Percentiles rank a stretch among this genome's conserved stretches.
phyloP scores from a whole-genome alignment of 2,888 invertebrate species.

The Leptopilina syphax region DNA sequence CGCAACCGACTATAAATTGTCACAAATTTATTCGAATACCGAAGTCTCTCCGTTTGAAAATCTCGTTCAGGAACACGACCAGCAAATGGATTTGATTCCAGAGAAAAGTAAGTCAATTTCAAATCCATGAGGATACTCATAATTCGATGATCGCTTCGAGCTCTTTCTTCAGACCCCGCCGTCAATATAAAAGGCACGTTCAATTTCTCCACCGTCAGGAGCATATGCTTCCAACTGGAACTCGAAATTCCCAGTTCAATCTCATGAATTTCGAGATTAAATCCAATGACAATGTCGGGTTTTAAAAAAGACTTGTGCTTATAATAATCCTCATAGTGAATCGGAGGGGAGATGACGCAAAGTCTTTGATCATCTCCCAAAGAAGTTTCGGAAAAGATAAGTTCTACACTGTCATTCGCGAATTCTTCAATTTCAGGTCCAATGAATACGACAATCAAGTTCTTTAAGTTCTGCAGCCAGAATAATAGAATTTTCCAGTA shows the following conservation, averaged over 20 bases:
- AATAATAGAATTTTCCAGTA: constrained; percentile 72
- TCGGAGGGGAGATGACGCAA: constrained; percentile 53
- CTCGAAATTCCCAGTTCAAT: constrained; percentile 59
- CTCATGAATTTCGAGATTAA: constrained; percentile 68
- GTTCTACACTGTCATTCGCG: constrained; percentile 43
- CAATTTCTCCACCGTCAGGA: constrained; percentile 59
- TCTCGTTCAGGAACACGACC: constrained; percentile 68
- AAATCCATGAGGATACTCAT: constrained; percentile 58
- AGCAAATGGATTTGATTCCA: constrained; percentile 64
- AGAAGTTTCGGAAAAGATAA: constrained; percentile 61
- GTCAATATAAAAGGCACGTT: constrained; percentile 67
- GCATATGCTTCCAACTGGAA: constrained; percentile 64
- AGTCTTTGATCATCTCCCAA: constrained; percentile 47
- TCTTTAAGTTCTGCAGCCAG: constrained; percentile 63
- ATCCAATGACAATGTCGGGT: constrained; percentile 66
- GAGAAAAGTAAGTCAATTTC: constrained; percentile 51
- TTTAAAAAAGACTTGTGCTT: constrained; percentile 54
- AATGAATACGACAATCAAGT: constrained; percentile 64
- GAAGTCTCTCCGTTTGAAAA: constrained; percentile 65
- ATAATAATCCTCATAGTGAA: constrained; percentile 62
- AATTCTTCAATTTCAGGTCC: constrained; percentile 63
- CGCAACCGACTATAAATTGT: constrained; percentile 59
- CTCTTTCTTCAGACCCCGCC: constrained; percentile 62
- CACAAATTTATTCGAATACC: constrained; percentile 69
- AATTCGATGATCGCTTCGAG: constrained; percentile 60